These are phyloP conservation scores for Pyrrhosoma nymphula DNA, from an alignment of 2,888 invertebrate species.

Conservation along the genomic window DNA sequence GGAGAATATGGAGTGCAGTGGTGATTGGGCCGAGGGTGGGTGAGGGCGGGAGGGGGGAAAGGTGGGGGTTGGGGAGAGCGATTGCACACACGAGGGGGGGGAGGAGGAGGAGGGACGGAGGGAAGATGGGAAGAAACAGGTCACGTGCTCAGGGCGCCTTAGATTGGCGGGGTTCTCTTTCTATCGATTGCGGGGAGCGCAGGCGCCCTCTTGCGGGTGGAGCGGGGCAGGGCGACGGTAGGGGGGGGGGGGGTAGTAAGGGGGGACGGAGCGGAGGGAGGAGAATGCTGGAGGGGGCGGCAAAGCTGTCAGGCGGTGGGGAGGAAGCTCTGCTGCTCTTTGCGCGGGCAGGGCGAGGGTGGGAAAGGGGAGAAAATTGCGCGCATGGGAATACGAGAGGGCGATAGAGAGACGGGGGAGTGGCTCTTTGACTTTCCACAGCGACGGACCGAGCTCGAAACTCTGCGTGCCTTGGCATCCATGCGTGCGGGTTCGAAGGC, in stretches of 20 bases:
- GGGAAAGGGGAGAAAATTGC: background rate
- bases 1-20: background rate
- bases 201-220: background rate
- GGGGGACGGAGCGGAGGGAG: constrained; percentile 13
- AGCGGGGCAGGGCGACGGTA: background rate
- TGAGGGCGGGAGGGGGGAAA: no score
- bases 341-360: no score
- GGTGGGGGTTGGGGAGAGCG: background rate
- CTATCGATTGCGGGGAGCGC: constrained; percentile 29
- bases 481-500: no score
- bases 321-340: background rate
- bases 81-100: background rate
- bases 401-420: background rate
- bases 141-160: constrained; percentile 42
- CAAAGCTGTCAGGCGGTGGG: no score
- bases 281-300: background rate
- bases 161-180: constrained; percentile 41
- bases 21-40: background rate
- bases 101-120: background rate
- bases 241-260: background rate
- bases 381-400: background rate
- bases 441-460: background rate
- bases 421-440: background rate
- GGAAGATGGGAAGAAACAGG: background rate
- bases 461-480: no score